Conservation (phyloP, 2,888 invertebrate species). For the Disparrhopalites patrizii region DNA sequence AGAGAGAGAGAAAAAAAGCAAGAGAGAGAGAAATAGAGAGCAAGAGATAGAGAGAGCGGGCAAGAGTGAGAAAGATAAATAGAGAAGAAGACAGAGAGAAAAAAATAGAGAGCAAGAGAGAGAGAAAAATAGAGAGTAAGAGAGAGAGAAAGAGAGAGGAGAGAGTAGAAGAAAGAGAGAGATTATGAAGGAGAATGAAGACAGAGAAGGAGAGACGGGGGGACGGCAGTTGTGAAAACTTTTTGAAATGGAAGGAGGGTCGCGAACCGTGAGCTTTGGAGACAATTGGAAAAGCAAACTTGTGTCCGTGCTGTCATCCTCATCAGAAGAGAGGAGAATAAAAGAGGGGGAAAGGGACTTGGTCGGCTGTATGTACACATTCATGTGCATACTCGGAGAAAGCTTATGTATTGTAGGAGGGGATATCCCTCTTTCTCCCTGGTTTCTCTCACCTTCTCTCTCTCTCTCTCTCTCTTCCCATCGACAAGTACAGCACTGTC, state of each 20-base stretch:
- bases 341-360: background rate
- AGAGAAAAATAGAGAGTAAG: background rate
- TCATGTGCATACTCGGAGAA: background rate
- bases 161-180: too few species aligned
- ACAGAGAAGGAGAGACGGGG: background rate
- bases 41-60: background rate
- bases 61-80: too few species aligned
- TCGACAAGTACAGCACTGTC: too few species aligned
- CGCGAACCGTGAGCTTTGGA: constrained; percentile 3
- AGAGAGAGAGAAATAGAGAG: background rate
- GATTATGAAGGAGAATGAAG: background rate
- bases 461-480: too few species aligned
- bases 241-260: constrained; percentile 18
- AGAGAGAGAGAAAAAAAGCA: background rate
- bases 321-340: background rate
- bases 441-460: too few species aligned
- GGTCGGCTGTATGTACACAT: background rate
- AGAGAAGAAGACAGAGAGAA: too few species aligned
- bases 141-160: too few species aligned
- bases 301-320: constrained; percentile 13
- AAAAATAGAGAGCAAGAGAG: too few species aligned
- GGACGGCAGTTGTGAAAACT: constrained; percentile 12
- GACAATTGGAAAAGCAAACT: constrained; percentile 18
- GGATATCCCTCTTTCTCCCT: too few species aligned
- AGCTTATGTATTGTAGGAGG: too few species aligned